phyloP scores from a whole-genome alignment of 2,888 invertebrate species.

The Ochropleura leucogaster region DNA sequence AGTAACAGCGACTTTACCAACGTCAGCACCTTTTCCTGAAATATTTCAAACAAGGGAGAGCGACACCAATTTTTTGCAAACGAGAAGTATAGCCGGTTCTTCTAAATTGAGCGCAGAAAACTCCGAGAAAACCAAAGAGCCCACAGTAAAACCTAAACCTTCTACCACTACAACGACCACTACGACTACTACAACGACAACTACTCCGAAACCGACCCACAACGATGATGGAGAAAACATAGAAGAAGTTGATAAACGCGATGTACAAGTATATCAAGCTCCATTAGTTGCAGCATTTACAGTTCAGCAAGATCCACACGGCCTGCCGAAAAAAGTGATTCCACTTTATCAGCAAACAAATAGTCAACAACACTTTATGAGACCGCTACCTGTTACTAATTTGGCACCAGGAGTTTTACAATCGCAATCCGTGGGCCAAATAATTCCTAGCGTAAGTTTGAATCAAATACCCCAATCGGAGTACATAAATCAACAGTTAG shows the following conservation, averaged over 20 bases:
- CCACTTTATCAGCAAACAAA: slow-evolving; percentile 92
- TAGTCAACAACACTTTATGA: slow-evolving; percentile 62
- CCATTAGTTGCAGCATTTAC: slow-evolving; percentile 96
- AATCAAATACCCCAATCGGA: slow-evolving; percentile 74
- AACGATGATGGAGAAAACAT: slow-evolving; percentile 92
- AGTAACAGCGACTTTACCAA: slow-evolving; percentile 81
- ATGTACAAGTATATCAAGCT: slow-evolving; percentile 95
- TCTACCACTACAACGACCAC: slow-evolving; percentile 82
- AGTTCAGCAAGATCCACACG: slow-evolving; percentile 95
- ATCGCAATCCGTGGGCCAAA: slow-evolving; percentile 66
- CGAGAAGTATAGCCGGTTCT: slow-evolving; percentile 81
- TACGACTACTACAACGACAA: slow-evolving; percentile 90
- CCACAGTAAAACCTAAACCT: slow-evolving; percentile 66
- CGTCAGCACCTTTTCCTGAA: slow-evolving; percentile 83
- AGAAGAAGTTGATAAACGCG: slow-evolving; percentile 92
- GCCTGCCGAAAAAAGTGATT: slow-evolving; percentile 94
- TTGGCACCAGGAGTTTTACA: slow-evolving; percentile 67
- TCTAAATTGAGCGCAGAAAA: slow-evolving; percentile 72
- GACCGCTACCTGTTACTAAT: slow-evolving; percentile 69
- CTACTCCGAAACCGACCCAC: slow-evolving; percentile 92
- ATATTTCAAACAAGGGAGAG: slow-evolving; percentile 85
- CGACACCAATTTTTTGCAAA: slow-evolving; percentile 80
- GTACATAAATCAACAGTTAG: slow-evolving; percentile 82
- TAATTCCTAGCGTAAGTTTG: slow-evolving; percentile 63
- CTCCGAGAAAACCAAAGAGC: slow-evolving; percentile 70